Evolutionary conservation across 2,113 vertebrate genomes (phyloP).

Genomic region (Abramis brama): DNA sequence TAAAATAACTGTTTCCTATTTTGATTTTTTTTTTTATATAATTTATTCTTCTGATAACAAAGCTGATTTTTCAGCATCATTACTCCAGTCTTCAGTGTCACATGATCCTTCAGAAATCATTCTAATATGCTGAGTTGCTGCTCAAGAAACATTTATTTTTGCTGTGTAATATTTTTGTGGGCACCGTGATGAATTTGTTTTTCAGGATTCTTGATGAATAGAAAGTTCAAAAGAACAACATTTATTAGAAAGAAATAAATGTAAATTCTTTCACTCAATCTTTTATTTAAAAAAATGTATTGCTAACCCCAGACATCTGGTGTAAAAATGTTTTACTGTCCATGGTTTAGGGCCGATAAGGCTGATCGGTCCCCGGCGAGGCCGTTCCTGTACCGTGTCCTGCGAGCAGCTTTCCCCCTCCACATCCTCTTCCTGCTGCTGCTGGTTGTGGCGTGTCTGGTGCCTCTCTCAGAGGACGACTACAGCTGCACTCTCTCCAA

Average conservation of each 20-base stretch:
- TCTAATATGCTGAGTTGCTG: neutral
- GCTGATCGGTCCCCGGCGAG: slow-evolving; percentile 57
- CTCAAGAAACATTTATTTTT: neutral
- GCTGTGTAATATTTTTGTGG: no score
- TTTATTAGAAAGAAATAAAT: no score
- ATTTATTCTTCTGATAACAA: neutral
- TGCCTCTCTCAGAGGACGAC: slow-evolving; percentile 80
- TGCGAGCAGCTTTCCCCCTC: slow-evolving; percentile 84
- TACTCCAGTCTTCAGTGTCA: neutral
- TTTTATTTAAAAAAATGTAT: neutral
- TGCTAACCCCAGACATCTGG: neutral
- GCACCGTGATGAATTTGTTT: no score
- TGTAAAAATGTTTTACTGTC: neutral
- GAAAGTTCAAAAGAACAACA: no score
- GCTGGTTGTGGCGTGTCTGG: slow-evolving; percentile 82
- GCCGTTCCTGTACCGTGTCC: slow-evolving; percentile 81
- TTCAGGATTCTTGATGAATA: no score
- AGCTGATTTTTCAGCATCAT: neutral
- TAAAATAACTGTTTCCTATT: neutral
- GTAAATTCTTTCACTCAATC: neutral
- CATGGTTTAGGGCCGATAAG: slow-evolving; percentile 36
- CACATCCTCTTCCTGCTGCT: slow-evolving; percentile 86
- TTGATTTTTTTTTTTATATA: neutral
- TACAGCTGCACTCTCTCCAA: slow-evolving; percentile 86
- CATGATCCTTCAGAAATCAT: neutral